phyloP scores from a whole-genome alignment of 2,113 vertebrate species.

The Ameiurus melas region DNA sequence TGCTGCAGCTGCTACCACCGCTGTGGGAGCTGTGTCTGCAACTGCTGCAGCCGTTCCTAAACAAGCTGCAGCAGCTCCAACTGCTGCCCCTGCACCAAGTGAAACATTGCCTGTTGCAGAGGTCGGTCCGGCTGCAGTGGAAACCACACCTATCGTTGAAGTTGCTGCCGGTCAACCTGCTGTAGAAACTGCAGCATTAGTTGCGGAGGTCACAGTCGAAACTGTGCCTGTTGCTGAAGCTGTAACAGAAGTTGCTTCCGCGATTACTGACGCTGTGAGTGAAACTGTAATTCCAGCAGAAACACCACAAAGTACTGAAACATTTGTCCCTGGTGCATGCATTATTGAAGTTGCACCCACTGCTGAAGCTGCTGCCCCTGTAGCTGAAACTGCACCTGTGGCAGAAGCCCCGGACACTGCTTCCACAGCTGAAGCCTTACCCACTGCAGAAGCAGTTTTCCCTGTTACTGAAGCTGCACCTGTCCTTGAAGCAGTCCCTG shows the following conservation, averaged over 20 bases:
- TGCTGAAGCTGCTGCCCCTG: background rate
- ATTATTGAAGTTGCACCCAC: conserved; percentile 4
- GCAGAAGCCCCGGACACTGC: background rate
- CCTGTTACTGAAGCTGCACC: background rate
- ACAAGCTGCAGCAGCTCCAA: conserved; percentile 12
- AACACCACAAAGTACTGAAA: background rate
- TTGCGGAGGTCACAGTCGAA: background rate
- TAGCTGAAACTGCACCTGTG: background rate
- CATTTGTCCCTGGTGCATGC: background rate
- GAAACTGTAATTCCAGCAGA: conserved; percentile 1
- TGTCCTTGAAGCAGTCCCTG: background rate
- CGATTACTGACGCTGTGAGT: background rate
- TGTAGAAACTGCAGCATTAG: background rate
- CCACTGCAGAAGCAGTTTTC: background rate
- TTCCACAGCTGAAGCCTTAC: background rate
- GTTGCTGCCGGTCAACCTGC: background rate
- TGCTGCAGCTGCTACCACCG: conserved; percentile 10
- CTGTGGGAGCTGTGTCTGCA: background rate
- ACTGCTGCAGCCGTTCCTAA: conserved; percentile 9
- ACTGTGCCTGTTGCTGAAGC: background rate
- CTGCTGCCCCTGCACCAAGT: background rate
- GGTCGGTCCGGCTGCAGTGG: background rate
- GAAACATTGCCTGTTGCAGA: conserved; percentile 19
- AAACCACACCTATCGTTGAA: background rate
- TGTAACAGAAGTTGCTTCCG: background rate